phyloP scores from a whole-genome alignment of 2,797 vertebrate genomes.

The Tauraco hartlaubi region DNA sequence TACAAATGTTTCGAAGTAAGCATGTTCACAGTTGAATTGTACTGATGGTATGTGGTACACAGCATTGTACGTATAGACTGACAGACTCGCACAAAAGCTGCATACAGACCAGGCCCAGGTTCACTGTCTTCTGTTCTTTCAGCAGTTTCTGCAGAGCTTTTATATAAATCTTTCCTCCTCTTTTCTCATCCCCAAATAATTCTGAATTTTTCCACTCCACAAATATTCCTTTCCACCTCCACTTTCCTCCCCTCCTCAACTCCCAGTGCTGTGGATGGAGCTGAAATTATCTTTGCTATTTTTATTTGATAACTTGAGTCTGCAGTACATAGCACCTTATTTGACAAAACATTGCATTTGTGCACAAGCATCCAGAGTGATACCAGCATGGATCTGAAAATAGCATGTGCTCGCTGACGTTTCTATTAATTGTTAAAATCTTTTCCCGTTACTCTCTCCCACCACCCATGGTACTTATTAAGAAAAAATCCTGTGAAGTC shows the following conservation, averaged over 20 bases:
- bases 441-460: background rate
- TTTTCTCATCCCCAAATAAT: background rate
- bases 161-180: background rate
- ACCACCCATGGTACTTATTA: background rate
- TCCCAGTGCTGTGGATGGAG: background rate
- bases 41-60: background rate
- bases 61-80: background rate
- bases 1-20: background rate
- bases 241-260: background rate
- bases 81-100: background rate
- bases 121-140: background rate
- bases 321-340: background rate
- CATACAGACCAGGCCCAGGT: background rate
- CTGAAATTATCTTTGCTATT: conserved; percentile 47
- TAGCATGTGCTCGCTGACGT: background rate
- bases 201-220: conserved; percentile 19
- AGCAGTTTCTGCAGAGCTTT: background rate
- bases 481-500: background rate
- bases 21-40: background rate
- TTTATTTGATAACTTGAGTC: conserved; percentile 21
- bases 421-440: conserved; percentile 20
- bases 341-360: conserved; percentile 13
- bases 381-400: background rate
- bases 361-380: background rate
- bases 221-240: conserved; percentile 41